Evolutionary conservation across 2,797 vertebrate genomes (phyloP).

Genomic region (Centropyge bicolor): DNA sequence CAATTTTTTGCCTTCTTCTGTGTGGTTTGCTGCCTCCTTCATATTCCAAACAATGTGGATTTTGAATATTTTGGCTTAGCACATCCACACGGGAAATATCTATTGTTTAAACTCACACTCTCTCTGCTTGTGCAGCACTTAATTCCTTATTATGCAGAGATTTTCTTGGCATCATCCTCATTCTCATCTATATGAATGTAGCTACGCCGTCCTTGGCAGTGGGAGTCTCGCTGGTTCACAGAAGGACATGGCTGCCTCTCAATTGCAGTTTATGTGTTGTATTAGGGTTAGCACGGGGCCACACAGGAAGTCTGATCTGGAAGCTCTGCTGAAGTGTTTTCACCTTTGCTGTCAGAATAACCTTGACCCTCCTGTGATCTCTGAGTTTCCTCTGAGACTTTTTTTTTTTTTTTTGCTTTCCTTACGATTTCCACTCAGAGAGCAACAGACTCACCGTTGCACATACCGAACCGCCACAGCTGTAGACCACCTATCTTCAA

Average conservation of each 20-base stretch:
- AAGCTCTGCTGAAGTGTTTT: conserved; percentile 43
- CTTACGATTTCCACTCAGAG: conserved; percentile 13
- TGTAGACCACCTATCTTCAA: conserved; percentile 47
- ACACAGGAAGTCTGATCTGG: conserved; percentile 54
- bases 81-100: conserved; percentile 48
- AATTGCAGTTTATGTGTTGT: conserved; percentile 32
- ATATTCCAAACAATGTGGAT: conserved; percentile 46
- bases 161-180: conserved; percentile 58
- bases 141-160: conserved; percentile 66
- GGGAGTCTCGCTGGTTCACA: conserved; percentile 43
- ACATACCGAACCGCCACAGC: conserved; percentile 46
- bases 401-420: conserved; percentile 34
- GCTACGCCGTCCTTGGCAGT: conserved; percentile 24
- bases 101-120: conserved; percentile 55
- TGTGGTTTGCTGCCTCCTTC: conserved; percentile 35
- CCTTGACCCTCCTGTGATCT: conserved; percentile 52
- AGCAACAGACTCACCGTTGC: conserved; percentile 4
- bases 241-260: conserved; percentile 34
- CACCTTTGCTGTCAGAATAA: conserved; percentile 54
- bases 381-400: conserved; percentile 23
- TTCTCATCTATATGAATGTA: conserved; percentile 32
- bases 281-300: conserved; percentile 29
- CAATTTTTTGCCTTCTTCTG: conserved; percentile 23
- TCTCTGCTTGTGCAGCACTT: conserved; percentile 44
- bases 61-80: conserved; percentile 55